Evolutionary conservation across 2,888 invertebrate genomes (phyloP).

Genomic region (Diplolepis rosae): DNA sequence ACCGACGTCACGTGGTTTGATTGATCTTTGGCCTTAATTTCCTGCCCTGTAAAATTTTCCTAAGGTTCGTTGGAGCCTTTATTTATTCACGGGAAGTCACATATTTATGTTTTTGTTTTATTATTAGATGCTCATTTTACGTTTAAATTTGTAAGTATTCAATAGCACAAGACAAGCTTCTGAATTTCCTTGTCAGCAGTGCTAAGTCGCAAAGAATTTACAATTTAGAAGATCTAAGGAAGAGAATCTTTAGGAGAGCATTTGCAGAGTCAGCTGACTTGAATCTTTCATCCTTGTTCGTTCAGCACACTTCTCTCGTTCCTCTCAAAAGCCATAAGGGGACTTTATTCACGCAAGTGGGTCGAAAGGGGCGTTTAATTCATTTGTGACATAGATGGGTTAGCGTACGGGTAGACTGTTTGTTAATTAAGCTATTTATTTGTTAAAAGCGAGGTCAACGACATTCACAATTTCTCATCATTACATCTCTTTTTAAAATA

Average conservation of each 20-base stretch:
- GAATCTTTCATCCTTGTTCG: slow-evolving; percentile 50
- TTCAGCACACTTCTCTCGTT: slow-evolving; percentile 49
- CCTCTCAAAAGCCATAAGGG: slow-evolving; percentile 60
- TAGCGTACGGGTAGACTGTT: slow-evolving; percentile 55
- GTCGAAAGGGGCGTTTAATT: slow-evolving; percentile 71
- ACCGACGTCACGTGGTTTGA: too few species aligned
- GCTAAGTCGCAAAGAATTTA: background rate
- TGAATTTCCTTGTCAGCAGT: background rate
- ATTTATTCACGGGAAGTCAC: too few species aligned
- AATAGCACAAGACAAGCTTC: too few species aligned
- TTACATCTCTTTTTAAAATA: background rate
- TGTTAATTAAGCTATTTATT: slow-evolving; percentile 66
- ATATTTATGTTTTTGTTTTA: too few species aligned
- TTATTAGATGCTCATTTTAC: too few species aligned
- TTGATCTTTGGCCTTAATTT: too few species aligned
- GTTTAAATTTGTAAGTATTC: too few species aligned
- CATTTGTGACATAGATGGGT: slow-evolving; percentile 68
- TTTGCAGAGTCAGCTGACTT: slow-evolving; percentile 55
- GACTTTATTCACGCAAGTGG: slow-evolving; percentile 71
- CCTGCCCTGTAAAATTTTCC: too few species aligned
- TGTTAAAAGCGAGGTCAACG: slow-evolving; percentile 68
- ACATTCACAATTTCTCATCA: slow-evolving; percentile 50
- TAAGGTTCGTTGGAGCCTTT: too few species aligned
- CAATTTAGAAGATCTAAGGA: slow-evolving; percentile 3
- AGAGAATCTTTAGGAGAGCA: slow-evolving; percentile 24